Conservation (phyloP, 2,113 vertebrate genomes). For the Tylochromis polylepis region DNA sequence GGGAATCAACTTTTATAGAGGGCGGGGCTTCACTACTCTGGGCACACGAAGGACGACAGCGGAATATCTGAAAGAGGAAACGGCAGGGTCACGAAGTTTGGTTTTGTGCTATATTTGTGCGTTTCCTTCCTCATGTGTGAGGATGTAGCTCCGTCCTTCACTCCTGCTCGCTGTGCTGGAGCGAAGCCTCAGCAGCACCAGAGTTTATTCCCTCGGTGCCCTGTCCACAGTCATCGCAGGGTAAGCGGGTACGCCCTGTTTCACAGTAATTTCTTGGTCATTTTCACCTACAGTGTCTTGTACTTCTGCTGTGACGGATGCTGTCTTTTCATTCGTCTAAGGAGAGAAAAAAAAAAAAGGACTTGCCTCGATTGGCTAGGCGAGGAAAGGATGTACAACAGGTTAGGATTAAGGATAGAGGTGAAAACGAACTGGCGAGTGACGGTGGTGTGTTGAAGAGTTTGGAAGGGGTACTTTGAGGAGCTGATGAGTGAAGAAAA, state of each 20-base stretch:
- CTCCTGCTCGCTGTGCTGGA: background rate
- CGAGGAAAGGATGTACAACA: background rate
- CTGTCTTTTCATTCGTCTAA: background rate
- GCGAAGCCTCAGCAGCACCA: background rate
- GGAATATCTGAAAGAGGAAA: background rate
- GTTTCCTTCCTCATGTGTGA: background rate
- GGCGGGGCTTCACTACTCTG: background rate
- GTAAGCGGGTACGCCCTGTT: background rate
- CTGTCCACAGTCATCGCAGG: background rate
- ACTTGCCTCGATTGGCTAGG: rapidly evolving
- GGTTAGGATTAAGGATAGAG: background rate
- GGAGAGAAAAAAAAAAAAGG: background rate
- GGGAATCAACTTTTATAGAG: background rate
- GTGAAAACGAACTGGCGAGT: background rate
- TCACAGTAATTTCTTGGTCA: background rate
- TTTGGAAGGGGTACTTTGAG: background rate
- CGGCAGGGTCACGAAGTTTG: background rate
- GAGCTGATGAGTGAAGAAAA: background rate
- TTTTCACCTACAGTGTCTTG: rapidly evolving
- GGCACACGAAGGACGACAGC: background rate
- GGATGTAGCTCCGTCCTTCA: background rate
- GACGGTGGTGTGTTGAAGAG: background rate
- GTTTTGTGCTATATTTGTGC: background rate
- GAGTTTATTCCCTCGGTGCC: background rate
- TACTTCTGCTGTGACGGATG: background rate